These are phyloP conservation scores for Muntiacus muntjak DNA, from an alignment of 2,113 vertebrate species.

Conservation along the genomic window DNA sequence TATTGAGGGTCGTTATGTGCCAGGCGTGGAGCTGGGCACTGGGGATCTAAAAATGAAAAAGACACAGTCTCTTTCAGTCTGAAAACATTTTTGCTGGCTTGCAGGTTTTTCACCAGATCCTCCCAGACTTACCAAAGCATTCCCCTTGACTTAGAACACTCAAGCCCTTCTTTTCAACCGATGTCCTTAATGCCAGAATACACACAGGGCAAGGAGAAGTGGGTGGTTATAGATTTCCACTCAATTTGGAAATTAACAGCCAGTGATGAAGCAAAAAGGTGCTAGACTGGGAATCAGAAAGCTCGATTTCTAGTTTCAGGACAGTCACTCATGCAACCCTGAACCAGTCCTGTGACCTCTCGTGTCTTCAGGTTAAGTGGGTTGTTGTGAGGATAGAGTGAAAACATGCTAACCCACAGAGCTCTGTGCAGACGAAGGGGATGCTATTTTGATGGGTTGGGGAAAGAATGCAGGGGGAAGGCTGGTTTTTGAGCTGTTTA, in stretches of 20 bases:
- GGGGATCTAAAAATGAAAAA: not conserved
- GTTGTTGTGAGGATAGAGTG: not conserved
- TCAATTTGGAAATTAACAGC: constrained; percentile 59
- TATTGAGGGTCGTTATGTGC: not conserved
- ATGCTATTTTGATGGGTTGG: not conserved
- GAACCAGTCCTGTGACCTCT: not conserved
- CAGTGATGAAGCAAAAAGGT: not conserved
- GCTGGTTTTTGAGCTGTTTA: not conserved
- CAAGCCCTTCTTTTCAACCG: not conserved
- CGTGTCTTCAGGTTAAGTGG: not conserved
- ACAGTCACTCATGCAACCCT: not conserved
- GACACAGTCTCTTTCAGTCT: constrained; percentile 41
- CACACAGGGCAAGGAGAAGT: constrained; percentile 36
- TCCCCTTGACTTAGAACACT: constrained; percentile 47
- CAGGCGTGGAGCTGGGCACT: not conserved
- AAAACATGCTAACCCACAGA: not conserved
- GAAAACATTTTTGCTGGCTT: constrained; percentile 51
- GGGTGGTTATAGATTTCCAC: constrained; percentile 64
- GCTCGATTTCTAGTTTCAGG: not conserved
- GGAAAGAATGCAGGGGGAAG: too few species aligned
- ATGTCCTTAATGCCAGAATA: constrained; percentile 53
- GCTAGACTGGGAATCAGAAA: not conserved
- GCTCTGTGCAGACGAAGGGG: not conserved
- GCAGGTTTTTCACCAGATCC: constrained; percentile 31
- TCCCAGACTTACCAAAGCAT: constrained; percentile 23